Evolutionary conservation across 1,140 invertebrate species (phyloP), one percentile per base, ranked within the genome.

Genomic region (Eufriesea mexicana): DNA sequence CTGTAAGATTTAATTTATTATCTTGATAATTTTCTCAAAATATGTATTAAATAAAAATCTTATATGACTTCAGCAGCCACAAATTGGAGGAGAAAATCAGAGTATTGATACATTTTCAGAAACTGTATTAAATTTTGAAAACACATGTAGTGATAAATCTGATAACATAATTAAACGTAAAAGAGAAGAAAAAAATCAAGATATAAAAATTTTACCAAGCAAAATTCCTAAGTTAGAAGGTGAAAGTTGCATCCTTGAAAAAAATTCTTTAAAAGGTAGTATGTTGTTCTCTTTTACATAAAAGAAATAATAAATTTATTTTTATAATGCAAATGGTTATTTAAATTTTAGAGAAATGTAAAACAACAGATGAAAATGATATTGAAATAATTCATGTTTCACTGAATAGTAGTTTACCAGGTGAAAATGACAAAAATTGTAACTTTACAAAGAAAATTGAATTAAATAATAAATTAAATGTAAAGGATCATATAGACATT

Each of bases 341-440:
- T 71, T 0, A 51, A 51, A 55, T 25, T 64, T 23, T 7, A 54
- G 55, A 28, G 0, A 47, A 55, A 9, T 28, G 10, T 45, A 76
- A 79, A 14, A 9, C 7, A 18, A 18, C 54, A 12, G n/a, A 68
- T 61, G 82, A 88, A 0, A 81, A 86, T 62, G 82, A 86, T n/a
- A 79, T 89, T 45, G 47, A 89, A 84, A 85, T 90, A 70, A 35
- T 90, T 72, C 72, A 88, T 18, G 10, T 66, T 64, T 78, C 59
- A 23, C 20, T 62, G 10, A 68, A n/a, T 18, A 59, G 67, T 20
- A 68, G 25, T 23, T 2, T 20, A 35, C 28, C 16, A 10, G 28
- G 55, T 7, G 23, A n/a, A 28, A 45, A 14, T 35, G 42, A 0
- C 59, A 28, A 8, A 2, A 67, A 28, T 59, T 8, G 28, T 62